Conservation (phyloP, 2,888 invertebrate species). For the Drosophila bunnanda region DNA sequence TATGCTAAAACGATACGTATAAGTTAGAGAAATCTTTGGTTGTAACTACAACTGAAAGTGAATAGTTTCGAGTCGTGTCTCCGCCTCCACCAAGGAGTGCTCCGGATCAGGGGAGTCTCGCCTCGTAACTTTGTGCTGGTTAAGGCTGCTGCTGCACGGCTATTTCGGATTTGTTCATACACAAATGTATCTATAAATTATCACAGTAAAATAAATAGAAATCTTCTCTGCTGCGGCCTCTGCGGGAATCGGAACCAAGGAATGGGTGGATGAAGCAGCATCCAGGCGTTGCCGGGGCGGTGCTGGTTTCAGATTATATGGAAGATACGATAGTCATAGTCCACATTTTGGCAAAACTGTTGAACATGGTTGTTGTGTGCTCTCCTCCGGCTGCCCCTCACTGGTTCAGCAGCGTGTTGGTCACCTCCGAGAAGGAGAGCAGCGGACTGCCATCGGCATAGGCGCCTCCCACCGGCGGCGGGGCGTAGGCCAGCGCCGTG, state of each 20-base stretch:
- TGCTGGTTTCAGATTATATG: conserved; percentile 75
- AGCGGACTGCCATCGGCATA: conserved; percentile 89
- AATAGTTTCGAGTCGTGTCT: conserved; percentile 13
- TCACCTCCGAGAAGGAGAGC: conserved; percentile 92
- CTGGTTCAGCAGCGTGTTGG: conserved; percentile 90
- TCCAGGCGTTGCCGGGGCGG: conserved; percentile 16
- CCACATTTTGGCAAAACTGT: conserved; percentile 84
- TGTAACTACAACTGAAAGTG: conserved; percentile 75
- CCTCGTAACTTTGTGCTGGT: conserved; percentile 37
- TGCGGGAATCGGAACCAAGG: conserved; percentile 41
- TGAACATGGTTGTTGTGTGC: conserved; percentile 58
- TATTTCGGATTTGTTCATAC: conserved; percentile 22
- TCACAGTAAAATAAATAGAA: conserved; percentile 81
- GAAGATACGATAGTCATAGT: conserved; percentile 85
- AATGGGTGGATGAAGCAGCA: conserved; percentile 22
- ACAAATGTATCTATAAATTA: conserved; percentile 65
- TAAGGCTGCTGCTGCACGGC: conserved; percentile 27
- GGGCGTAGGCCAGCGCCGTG: conserved; percentile 85
- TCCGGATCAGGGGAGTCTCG: not conserved
- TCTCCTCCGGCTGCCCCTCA: conserved; percentile 70
- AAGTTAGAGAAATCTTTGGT: conserved; percentile 74
- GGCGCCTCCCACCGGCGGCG: conserved; percentile 83
- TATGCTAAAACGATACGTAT: conserved; percentile 33
- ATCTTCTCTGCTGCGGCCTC: conserved; percentile 32
- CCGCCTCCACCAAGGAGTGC: not conserved